A percentile compares a stretch with the other conserved stretches of the same genome.
These are phyloP conservation scores for Spongilla lacustris DNA, from an alignment of 37 sponge, comb jelly and placozoan species.

Conservation along the genomic window DNA sequence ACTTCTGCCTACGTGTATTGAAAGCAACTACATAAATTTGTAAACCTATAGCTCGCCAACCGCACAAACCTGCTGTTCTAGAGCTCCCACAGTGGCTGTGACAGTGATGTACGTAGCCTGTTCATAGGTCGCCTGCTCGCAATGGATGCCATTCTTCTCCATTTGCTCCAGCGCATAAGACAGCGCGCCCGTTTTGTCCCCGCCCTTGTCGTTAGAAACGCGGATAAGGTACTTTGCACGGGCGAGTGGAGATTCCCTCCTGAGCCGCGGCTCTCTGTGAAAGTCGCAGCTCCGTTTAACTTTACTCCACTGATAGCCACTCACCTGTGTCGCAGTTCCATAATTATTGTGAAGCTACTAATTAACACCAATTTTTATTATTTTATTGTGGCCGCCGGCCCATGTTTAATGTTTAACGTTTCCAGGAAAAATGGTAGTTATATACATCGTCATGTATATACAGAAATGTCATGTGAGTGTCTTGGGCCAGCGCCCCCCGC, in stretches of 20 bases:
- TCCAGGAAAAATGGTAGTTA: too few relatives aligned
- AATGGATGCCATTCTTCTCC: neutral
- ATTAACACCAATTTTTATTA: too few relatives aligned
- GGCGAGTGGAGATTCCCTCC: neutral
- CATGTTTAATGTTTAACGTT: too few relatives aligned
- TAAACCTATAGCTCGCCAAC: neutral
- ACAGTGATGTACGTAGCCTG: neutral
- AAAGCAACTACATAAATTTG: neutral
- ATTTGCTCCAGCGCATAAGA: constrained; percentile 7
- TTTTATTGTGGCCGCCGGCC: too few relatives aligned
- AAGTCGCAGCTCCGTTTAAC: neutral
- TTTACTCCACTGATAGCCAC: neutral
- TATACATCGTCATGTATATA: too few relatives aligned
- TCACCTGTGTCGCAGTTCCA: neutral
- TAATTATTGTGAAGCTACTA: neutral
- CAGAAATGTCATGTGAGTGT: too few relatives aligned
- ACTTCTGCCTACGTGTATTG: constrained; percentile 25
- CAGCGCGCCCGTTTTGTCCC: neutral
- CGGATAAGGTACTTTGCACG: neutral
- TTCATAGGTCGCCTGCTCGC: neutral
- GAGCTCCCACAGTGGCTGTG: neutral
- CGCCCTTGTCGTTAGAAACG: neutral
- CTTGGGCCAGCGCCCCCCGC: too few relatives aligned
- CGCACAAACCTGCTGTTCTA: neutral
- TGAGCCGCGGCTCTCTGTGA: neutral